Percentiles rank a stretch among this genome's conserved stretches.
phyloP scores from a whole-genome alignment of 1,140 invertebrate genomes.

The Lordiphosa clarofinis region DNA sequence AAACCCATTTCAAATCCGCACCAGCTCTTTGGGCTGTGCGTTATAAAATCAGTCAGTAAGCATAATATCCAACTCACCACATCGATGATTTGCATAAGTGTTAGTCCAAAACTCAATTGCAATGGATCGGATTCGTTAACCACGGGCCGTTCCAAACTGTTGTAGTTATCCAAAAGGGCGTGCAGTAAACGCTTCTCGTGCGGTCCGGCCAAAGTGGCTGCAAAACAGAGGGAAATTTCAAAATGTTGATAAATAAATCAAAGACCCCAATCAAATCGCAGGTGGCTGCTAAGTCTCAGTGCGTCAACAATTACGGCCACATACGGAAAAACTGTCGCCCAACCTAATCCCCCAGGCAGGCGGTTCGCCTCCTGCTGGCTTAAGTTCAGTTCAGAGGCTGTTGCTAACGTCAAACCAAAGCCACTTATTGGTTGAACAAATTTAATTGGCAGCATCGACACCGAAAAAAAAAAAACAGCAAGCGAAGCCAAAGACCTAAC shows the following conservation, averaged over 20 bases:
- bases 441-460: slow-evolving; percentile 53
- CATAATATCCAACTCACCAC: slow-evolving; percentile 88
- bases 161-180: slow-evolving; percentile 96
- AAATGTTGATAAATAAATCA: neutral
- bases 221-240: neutral
- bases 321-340: too few species aligned
- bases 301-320: too few species aligned
- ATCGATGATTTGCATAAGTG: slow-evolving; percentile 99
- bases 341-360: too few species aligned
- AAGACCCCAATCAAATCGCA: neutral
- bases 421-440: slow-evolving; percentile 56
- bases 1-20: too few species aligned
- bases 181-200: slow-evolving; percentile 96
- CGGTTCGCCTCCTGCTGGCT: too few species aligned
- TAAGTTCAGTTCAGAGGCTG: slow-evolving; percentile 7
- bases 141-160: slow-evolving; percentile 97
- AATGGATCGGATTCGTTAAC: slow-evolving; percentile 97
- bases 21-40: neutral
- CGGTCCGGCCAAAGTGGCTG: slow-evolving; percentile 89
- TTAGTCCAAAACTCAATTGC: slow-evolving; percentile 96
- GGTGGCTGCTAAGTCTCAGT: neutral
- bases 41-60: neutral
- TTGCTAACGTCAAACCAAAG: slow-evolving; percentile 48
- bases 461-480: neutral
- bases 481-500: neutral